Evolutionary conservation across 2,888 invertebrate genomes (phyloP).

Genomic region (Acanthosepion esculentum): DNA sequence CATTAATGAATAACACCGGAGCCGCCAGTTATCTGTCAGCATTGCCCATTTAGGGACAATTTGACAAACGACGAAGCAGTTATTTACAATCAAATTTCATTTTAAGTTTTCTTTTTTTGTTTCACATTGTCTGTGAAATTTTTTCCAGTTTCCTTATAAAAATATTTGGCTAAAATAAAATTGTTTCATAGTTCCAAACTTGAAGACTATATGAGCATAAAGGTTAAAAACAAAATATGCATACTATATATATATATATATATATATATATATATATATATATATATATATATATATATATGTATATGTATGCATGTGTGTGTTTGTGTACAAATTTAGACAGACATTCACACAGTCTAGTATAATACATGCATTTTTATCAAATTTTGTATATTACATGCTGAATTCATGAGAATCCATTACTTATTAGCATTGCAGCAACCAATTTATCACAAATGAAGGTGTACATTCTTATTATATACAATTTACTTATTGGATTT

Average conservation of each 20-base stretch:
- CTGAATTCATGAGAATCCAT: background rate
- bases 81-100: constrained; percentile 14
- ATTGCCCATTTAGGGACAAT: background rate
- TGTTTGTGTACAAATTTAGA: constrained; percentile 1
- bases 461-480: background rate
- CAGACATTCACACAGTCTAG: background rate
- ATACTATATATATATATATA: background rate
- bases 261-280: constrained; percentile 41
- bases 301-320: background rate
- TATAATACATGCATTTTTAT: background rate
- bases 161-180: background rate
- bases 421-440: background rate
- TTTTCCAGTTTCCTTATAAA: constrained; percentile 33
- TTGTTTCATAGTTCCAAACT: background rate
- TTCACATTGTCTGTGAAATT: background rate
- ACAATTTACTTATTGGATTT: background rate
- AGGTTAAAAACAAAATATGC: constrained; percentile 34
- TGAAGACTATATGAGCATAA: constrained; percentile 33
- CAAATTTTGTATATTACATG: background rate
- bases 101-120: background rate
- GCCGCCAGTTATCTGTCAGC: background rate
- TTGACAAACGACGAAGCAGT: background rate
- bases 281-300: constrained; percentile 24
- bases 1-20: constrained; percentile 34
- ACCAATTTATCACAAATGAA: background rate